phyloP scores from a whole-genome alignment of 2,888 invertebrate genomes.

The Cordilura impudica region DNA sequence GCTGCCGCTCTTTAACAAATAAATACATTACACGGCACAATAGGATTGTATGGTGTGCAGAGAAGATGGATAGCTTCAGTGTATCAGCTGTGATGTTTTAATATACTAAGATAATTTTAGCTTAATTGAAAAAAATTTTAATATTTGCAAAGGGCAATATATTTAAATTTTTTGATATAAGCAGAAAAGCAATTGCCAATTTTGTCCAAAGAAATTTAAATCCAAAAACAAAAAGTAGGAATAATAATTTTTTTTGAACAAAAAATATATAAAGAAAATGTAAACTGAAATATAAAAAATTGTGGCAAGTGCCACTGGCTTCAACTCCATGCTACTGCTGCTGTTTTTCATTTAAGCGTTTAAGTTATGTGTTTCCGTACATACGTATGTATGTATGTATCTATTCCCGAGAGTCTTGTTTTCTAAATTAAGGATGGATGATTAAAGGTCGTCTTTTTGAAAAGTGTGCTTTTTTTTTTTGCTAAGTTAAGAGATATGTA shows the following conservation, averaged over 20 bases:
- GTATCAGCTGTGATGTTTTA: no score
- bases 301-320: neutral
- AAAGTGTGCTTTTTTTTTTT: neutral
- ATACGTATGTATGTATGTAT: no score
- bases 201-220: constrained; percentile 39
- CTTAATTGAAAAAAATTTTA: no score
- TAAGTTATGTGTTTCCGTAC: no score
- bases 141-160: no score
- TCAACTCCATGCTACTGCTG: neutral
- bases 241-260: neutral
- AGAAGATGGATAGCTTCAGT: no score
- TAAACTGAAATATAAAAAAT: neutral
- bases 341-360: constrained; percentile 48
- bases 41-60: no score
- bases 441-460: constrained; percentile 26
- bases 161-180: neutral
- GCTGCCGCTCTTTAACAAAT: no score
- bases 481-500: constrained; percentile 35
- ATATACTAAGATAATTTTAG: no score
- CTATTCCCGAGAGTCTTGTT: constrained; percentile 46
- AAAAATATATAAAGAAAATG: constrained; percentile 4
- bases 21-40: no score
- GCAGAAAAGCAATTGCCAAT: neutral
- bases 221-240: neutral
- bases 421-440: constrained; percentile 17